Evolutionary conservation across 2,888 invertebrate species (phyloP).

Genomic region (Ochropleura plecta): DNA sequence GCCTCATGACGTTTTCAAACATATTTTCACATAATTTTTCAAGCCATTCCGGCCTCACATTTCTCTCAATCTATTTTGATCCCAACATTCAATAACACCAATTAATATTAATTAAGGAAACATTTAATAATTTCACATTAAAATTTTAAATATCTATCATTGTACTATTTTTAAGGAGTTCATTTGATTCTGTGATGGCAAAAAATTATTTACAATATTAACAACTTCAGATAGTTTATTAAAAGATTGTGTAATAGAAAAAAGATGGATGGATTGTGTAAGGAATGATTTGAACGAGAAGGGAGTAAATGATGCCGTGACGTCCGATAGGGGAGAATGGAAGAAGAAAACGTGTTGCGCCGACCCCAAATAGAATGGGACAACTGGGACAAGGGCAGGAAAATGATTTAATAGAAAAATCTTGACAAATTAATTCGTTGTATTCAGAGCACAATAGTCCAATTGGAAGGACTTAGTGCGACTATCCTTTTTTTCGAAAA

Average conservation of each 20-base stretch:
- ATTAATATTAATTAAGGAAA: constrained; percentile 64
- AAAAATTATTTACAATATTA: constrained; percentile 26
- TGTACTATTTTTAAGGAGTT: constrained; percentile 26
- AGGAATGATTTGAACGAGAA: too few species aligned
- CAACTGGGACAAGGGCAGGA: too few species aligned
- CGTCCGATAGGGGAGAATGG: too few species aligned
- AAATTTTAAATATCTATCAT: constrained; percentile 38
- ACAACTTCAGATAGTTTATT: background rate
- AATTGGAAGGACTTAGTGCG: too few species aligned
- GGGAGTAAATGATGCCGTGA: too few species aligned
- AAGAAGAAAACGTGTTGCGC: too few species aligned
- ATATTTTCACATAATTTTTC: constrained; percentile 6
- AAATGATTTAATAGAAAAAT: background rate
- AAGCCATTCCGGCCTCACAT: constrained; percentile 36
- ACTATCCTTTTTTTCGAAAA: too few species aligned
- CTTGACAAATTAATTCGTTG: constrained; percentile 27
- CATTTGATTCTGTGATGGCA: constrained; percentile 2
- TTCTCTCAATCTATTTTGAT: constrained; percentile 65
- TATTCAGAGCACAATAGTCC: background rate
- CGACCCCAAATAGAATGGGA: too few species aligned
- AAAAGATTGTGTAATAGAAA: too few species aligned
- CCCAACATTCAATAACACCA: constrained; percentile 70
- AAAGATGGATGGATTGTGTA: too few species aligned
- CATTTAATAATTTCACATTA: constrained; percentile 61
- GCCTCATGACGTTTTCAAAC: constrained; percentile 11